These are phyloP conservation scores for Cecropterus lyciades DNA, from an alignment of 1,140 invertebrate species.

Conservation along the genomic window DNA sequence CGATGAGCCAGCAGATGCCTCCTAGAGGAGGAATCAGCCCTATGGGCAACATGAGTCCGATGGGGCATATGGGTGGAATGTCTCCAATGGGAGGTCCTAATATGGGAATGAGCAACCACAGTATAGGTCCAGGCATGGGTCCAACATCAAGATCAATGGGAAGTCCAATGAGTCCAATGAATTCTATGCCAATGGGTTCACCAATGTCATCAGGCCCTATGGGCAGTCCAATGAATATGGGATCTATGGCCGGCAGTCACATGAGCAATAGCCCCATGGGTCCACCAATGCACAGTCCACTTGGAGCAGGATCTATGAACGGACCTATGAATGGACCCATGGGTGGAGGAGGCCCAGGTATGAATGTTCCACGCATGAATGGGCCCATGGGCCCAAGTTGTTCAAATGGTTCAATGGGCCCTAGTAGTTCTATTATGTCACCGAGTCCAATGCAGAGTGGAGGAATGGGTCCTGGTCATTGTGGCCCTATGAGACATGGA, in stretches of 20 bases:
- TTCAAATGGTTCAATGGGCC: slow-evolving; percentile 81
- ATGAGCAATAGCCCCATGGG: slow-evolving; percentile 88
- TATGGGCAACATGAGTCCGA: slow-evolving; percentile 89
- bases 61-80: slow-evolving; percentile 84
- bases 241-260: slow-evolving; percentile 83
- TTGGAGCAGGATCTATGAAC: slow-evolving; percentile 80
- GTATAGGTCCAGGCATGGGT: slow-evolving; percentile 84
- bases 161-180: slow-evolving; percentile 88
- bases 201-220: slow-evolving; percentile 89
- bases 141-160: slow-evolving; percentile 85
- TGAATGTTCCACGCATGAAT: slow-evolving; percentile 83
- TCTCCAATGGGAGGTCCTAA: slow-evolving; percentile 84
- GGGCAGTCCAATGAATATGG: slow-evolving; percentile 89
- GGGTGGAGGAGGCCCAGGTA: slow-evolving; percentile 81
- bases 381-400: slow-evolving; percentile 81
- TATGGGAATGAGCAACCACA: slow-evolving; percentile 83
- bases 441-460: slow-evolving; percentile 80
- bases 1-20: slow-evolving; percentile 87
- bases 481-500: slow-evolving; percentile 82
- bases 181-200: slow-evolving; percentile 89
- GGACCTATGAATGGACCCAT: slow-evolving; percentile 84
- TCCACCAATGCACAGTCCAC: slow-evolving; percentile 84
- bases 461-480: slow-evolving; percentile 79
- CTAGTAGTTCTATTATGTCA: slow-evolving; percentile 81
- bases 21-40: slow-evolving; percentile 87